Base-by-base conservation (phyloP, 2,797 vertebrate genomes). In the Clarias pachynema region DNA sequence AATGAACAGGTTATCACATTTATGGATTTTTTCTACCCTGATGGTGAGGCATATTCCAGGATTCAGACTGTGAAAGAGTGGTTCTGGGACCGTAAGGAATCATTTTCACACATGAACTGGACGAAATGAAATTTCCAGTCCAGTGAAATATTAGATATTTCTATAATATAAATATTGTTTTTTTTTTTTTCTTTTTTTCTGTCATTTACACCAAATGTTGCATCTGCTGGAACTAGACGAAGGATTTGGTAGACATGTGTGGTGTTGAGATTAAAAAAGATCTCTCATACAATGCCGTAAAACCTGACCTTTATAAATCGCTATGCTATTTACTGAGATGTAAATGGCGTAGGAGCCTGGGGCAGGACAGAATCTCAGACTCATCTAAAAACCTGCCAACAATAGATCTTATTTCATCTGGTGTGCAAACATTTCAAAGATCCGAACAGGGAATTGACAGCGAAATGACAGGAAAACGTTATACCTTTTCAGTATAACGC, bases 291-390 rank as follows among this genome's bases (percentile, higher is more conserved):
- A 29, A 72, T 2, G 9, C 20, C 15, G 31, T 60, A 20, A 82
- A 82, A 86, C 70, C 78, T 92, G 90, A 92, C 92, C 91, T 93
- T 92, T 92, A 87, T 78, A 79, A 89, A 86, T 85, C 79, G 75
- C 69, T 79, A 78, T n/a, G 6, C 88, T 82, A 87, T 90, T 91
- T 91, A 89, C 91, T 91, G 83, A 92, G 92, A 92, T 89, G 89
- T 84, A 90, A 92, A 93, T 91, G 83, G 87, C 26, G 69, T 78
- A 37, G 73, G 81, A 69, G 59, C 29, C 65, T 29, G 75, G 29
- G 66, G 66, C 68, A 18, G 74, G 40, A 73, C 81, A 81, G 57
- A 79, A 86, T 83, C 72, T 74, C 72, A 31, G 34, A 29, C 34
- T 24, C 66, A 29, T 62, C 26, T 29, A 8, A 31, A 77, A 83